Base-by-base conservation (phyloP, 2,797 vertebrate genomes). In the Calcarius lapponicus region DNA sequence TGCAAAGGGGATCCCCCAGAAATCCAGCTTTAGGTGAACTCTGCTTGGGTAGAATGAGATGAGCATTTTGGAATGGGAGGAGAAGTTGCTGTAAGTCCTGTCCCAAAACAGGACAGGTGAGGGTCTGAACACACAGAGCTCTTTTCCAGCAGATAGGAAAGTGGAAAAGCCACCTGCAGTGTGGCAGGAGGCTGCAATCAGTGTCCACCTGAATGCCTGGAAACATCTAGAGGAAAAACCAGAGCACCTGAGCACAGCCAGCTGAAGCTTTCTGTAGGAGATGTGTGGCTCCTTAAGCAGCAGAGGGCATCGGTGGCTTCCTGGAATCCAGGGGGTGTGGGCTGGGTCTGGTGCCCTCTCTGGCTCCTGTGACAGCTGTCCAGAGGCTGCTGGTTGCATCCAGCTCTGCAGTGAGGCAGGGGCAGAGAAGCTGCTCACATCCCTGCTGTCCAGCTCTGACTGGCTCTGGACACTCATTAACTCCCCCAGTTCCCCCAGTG, bases 381-480 rank as follows among this genome's bases (percentile, higher is more conserved):
- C 62, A 36, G 48, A 31, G 29, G 43, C 73, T 76, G 42, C 42
- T 19, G 36, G 5, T 9, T 54, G 43, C 50, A 79, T 17, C 70
- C 36, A 15, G 70, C 42, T 26, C 31, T 81, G 53, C 75, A 79
- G 50, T 14, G 79, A 90, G 56, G 69, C 29, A 24, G 66, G 25
- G 66, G 48, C 79, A 67, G 65, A 42, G 69, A n/a, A 38, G 18
- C 67, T 88, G 45, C 83, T 92, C 29, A 5, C 21, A 69, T 29
- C 56, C 61, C 47, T 65, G 51, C 10, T 18, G 1, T 29, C 67
- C 74, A 65, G 91, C 81, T 86, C 82, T 71, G 66, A 1, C 79
- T 62, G 86, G 48, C 53, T 85, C 79, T 94, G 91, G 86, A 20
- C 72, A 67, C 36, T 87, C 69, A 93, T 89, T 88, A 89, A 92